Evolutionary conservation across 2,888 invertebrate genomes (phyloP).

Genomic region (Ditylenchus weischeri): DNA sequence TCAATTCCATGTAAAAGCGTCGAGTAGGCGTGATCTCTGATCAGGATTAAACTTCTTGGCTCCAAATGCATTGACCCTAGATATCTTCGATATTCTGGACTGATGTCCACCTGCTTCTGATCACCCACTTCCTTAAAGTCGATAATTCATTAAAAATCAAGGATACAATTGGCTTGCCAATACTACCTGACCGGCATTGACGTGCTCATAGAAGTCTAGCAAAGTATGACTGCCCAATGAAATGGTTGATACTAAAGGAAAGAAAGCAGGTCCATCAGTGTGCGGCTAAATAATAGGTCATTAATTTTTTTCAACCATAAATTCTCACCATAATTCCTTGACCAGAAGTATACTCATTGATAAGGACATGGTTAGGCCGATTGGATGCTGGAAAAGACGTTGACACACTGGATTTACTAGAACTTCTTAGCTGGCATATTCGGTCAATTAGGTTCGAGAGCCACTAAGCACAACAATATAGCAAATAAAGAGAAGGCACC

Average conservation of each 20-base stretch:
- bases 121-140: background rate
- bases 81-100: constrained; percentile 11
- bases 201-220: constrained; percentile 72
- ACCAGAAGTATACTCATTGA: constrained; percentile 87
- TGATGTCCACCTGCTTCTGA: background rate
- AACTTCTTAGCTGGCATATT: constrained; percentile 9
- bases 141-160: background rate
- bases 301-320: background rate
- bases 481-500: background rate
- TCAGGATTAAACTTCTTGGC: constrained; percentile 79
- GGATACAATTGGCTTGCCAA: background rate
- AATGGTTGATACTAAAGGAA: constrained; percentile 86
- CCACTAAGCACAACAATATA: constrained; percentile 33
- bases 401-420: constrained; percentile 11
- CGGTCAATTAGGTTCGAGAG: constrained; percentile 31
- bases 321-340: constrained; percentile 62
- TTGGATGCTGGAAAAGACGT: constrained; percentile 48
- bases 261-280: constrained; percentile 88
- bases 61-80: constrained; percentile 70
- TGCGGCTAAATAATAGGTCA: constrained; percentile 69
- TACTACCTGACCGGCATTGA: constrained; percentile 33
- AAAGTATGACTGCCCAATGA: constrained; percentile 84
- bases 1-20: constrained; percentile 67
- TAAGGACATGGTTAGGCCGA: constrained; percentile 83
- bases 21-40: constrained; percentile 78